Evolutionary conservation across 2,797 vertebrate genomes (phyloP).

Genomic region (Menidia menidia): DNA sequence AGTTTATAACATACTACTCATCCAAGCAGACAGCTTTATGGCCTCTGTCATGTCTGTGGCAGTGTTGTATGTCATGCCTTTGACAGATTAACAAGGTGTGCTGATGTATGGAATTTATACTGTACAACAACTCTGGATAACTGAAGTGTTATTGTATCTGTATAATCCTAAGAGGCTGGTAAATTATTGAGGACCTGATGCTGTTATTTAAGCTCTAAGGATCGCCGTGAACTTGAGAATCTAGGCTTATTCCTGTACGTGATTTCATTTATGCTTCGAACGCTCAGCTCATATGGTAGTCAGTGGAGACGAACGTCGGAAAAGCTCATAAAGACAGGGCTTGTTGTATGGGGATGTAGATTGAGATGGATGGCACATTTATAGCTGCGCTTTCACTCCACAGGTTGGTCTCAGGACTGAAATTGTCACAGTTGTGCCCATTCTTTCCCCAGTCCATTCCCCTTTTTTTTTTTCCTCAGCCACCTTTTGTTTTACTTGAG

Average conservation of each 20-base stretch:
- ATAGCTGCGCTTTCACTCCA: slow-evolving; percentile 26
- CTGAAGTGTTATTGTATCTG: slow-evolving; percentile 58
- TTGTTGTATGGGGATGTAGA: slow-evolving; percentile 48
- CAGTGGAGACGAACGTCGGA: slow-evolving; percentile 33
- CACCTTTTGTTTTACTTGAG: too few relatives aligned
- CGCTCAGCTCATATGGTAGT: slow-evolving; percentile 40
- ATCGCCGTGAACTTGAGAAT: too few relatives aligned
- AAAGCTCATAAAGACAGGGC: slow-evolving; percentile 31
- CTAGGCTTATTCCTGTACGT: background rate
- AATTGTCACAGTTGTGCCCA: too few relatives aligned
- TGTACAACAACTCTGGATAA: slow-evolving; percentile 47
- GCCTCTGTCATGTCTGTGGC: slow-evolving; percentile 67
- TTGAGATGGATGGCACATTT: slow-evolving; percentile 50
- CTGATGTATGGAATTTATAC: slow-evolving; percentile 63
- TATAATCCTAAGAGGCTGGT: background rate
- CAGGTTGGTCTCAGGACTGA: background rate
- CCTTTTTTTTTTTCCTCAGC: too few relatives aligned
- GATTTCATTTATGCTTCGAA: slow-evolving; percentile 35
- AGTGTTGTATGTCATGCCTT: slow-evolving; percentile 51
- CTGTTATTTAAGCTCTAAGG: too few relatives aligned
- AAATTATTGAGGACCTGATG: too few relatives aligned
- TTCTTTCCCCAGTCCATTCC: too few relatives aligned
- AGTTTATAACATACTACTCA: slow-evolving; percentile 60
- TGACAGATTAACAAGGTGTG: slow-evolving; percentile 58
- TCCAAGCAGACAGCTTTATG: slow-evolving; percentile 66